Evolutionary conservation across 2,888 invertebrate species (phyloP).

Genomic region (Lasioglossum leucozonium): DNA sequence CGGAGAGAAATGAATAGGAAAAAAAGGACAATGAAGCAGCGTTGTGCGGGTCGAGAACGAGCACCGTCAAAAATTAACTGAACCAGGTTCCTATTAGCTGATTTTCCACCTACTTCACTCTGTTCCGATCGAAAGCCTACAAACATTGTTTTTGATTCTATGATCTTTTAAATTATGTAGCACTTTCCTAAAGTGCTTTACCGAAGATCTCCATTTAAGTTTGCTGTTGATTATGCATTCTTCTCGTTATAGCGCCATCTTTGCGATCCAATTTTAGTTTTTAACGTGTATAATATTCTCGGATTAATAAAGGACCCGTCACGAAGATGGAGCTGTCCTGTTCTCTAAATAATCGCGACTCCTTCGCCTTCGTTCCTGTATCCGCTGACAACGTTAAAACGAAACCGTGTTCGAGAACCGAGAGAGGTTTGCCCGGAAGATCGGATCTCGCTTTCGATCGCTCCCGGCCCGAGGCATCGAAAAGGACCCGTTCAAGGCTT

Average conservation of each 20-base stretch:
- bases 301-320: neutral
- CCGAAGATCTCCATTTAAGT: neutral
- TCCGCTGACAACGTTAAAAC: constrained; percentile 5
- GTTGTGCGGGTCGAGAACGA: neutral
- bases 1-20: constrained; percentile 17
- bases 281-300: neutral
- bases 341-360: neutral
- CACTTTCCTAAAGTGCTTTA: no score
- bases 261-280: neutral
- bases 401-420: neutral
- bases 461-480: constrained; percentile 3
- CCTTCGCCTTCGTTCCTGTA: neutral
- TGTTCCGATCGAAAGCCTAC: neutral
- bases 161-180: neutral
- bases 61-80: neutral
- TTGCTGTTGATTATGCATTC: neutral
- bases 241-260: neutral
- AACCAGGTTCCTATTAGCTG: neutral
- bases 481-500: constrained; percentile 16
- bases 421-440: neutral
- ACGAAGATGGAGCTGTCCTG: neutral
- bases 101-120: neutral
- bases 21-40: neutral
- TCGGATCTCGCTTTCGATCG: constrained; percentile 11
- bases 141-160: neutral